Base-by-base conservation (phyloP, 2,888 invertebrate genomes). In the Plagodis pulveraria region DNA sequence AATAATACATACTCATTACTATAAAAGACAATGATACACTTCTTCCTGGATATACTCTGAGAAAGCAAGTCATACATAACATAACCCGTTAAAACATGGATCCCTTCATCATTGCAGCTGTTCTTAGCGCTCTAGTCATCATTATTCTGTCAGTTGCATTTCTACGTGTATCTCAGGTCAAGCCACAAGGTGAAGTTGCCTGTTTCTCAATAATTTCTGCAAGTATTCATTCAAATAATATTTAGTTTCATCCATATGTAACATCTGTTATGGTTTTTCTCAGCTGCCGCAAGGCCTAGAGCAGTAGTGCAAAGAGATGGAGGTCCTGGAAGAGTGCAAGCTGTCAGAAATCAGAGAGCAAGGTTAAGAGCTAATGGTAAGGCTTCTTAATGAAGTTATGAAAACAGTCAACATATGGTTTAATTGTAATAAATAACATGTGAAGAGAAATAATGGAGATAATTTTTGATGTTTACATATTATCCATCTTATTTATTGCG, bases 341-440 rank as follows among this genome's bases (percentile, higher is more conserved):
- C 96, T 38, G 95, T 95, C 5, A 93, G 97, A 65, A 96, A 96
- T 83, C 95, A 95, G 73, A 94, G 96, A 50, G 94, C 94, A 40
- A 89, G 95, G 59, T 92, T 95, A 89, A 92, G 95, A 78, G 94
- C 93, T 9, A 93, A 93, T 81, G 93, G 93, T 92, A 84, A 70
- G 55, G 36, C 22, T 22, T 22, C 22, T 4, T 2, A 22, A 4
- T 2, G 22, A 22, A 22, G 22, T 22, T 22, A 22, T 22, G 22
- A 22, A 22, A 22, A 22, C 22, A 4, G 22, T 22, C 2, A 22
- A 2, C 22, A 22, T 22, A 22, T 22, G 4, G 4, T 22, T 22
- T 4, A 22, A 22, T 22, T 22, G 22, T 22, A 22, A 22, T 22
- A 22, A 1, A 2, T 22, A 22, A 4, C 2, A 2, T 22, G 4